Evolutionary conservation across 1,140 invertebrate species (phyloP).

Genomic region (Ceratina australensis): DNA sequence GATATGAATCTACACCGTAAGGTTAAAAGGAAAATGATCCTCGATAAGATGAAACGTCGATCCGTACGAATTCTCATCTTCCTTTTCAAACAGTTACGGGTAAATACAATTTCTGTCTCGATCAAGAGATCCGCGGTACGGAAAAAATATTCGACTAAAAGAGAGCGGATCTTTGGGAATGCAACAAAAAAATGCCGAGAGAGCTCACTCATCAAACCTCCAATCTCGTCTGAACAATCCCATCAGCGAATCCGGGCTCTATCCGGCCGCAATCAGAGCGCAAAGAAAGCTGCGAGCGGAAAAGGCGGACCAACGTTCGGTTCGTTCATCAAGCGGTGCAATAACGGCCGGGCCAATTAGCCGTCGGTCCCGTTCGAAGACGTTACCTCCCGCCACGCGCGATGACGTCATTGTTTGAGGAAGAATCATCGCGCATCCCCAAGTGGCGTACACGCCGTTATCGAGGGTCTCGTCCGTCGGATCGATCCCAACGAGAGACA

Average conservation of each 20-base stretch:
- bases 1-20: too few relatives aligned
- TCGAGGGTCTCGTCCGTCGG: background rate
- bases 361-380: constrained; percentile 9
- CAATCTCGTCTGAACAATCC: constrained; percentile 14
- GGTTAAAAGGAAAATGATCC: too few relatives aligned
- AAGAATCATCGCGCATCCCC: constrained; percentile 26
- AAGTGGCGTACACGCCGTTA: constrained; percentile 13
- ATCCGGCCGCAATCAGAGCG: background rate
- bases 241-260: background rate
- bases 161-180: background rate
- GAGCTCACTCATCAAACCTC: background rate
- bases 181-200: background rate
- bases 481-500: constrained; percentile 39
- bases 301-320: background rate
- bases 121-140: background rate
- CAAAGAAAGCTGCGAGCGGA: background rate
- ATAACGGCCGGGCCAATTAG: constrained; percentile 37
- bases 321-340: constrained; percentile 12
- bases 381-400: background rate
- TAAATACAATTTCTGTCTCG: too few relatives aligned
- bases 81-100: too few relatives aligned
- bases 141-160: background rate
- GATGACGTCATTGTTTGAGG: constrained; percentile 54
- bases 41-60: too few relatives aligned
- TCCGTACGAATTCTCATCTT: too few relatives aligned